Evolutionary conservation across 2,797 vertebrate genomes (phyloP), one percentile per base, ranked within the genome.

Genomic region (Pelochelys cantorii): DNA sequence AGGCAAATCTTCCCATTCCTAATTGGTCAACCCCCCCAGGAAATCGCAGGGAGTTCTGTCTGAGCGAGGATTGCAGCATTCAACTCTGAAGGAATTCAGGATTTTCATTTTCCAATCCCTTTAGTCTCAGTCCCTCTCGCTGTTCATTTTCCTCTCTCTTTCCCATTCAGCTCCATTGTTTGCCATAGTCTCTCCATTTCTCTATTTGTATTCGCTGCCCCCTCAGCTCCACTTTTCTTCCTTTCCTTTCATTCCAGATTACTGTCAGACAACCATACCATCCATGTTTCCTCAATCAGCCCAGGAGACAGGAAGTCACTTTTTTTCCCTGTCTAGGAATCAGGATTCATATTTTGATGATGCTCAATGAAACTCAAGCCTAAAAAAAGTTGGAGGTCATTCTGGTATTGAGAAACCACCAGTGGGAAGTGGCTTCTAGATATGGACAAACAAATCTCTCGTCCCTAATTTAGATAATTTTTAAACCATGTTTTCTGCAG

Each of bases 141-240:
- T 78, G 55, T 57, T 15, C 15, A 3, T 31, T 79, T 92, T 53
- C 83, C 18, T 62, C 31, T 29, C 48, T 53, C 68, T 59, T 34
- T 42, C 87, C 48, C 5, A 71, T 93, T 88, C 37, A 42, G 17
- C 23, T 87, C 65, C 1, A 77, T 88, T 90, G 94, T 87, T 71
- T 53, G 86, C 25, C 65, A 25, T 1, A 23, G 3, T 52, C 83
- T 56, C 27, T 48, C 6, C 34, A 71, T 71, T 34, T 37, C 31
- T 68, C n/a, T 20, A 34, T 90, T 85, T 78, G 13, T 29, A 52
- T 82, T 91, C 79, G 7, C 8, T 17, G 4, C 90, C 54, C 17
- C 27, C 1, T 74, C 74, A 12, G 1, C 22, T 79, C 88, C 78
- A 17, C 2, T 83, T 42, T 31, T 2, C 31, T 77, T 6, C 56